Evolutionary conservation across 2,888 invertebrate species (phyloP).

Genomic region (Linhomoeus sp.): DNA sequence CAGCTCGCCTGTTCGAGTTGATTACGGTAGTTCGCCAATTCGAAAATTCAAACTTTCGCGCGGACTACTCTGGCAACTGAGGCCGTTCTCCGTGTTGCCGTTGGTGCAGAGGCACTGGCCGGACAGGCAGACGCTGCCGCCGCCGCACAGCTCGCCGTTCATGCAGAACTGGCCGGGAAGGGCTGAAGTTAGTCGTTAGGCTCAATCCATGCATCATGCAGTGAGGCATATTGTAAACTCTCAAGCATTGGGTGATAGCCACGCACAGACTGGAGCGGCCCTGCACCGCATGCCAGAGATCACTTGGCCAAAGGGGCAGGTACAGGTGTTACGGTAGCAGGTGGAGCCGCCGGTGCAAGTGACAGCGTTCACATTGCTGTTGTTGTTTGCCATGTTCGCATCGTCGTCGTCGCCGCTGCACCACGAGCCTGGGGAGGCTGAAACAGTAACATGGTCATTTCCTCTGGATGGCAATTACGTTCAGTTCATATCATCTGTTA

Average conservation of each 20-base stretch:
- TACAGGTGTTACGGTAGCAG: slow-evolving; percentile 11
- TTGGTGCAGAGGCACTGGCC: slow-evolving; percentile 3
- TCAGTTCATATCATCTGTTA: too few relatives aligned
- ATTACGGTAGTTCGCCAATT: too few relatives aligned
- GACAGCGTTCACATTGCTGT: too few relatives aligned
- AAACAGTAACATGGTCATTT: too few relatives aligned
- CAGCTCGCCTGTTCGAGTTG: too few relatives aligned
- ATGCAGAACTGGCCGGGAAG: slow-evolving; percentile 5
- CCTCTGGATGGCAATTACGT: too few relatives aligned
- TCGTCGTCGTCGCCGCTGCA: slow-evolving; percentile 9
- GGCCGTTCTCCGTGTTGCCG: background rate
- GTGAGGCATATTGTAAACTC: too few relatives aligned
- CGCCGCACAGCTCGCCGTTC: slow-evolving; percentile 7
- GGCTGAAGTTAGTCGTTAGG: background rate
- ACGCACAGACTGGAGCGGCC: slow-evolving; percentile 9
- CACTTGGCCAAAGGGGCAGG: slow-evolving; percentile 11
- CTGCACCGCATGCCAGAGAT: slow-evolving; percentile 9
- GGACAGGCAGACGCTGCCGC: slow-evolving; percentile 1
- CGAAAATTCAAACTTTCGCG: background rate
- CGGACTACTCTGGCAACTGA: background rate
- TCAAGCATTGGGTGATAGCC: background rate
- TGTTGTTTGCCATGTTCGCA: too few relatives aligned
- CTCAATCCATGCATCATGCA: background rate
- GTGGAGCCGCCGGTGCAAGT: slow-evolving; percentile 10
- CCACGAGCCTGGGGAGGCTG: slow-evolving; percentile 15